phyloP scores from a whole-genome alignment of 1,140 invertebrate species.

The Sitobion miscanthi region DNA sequence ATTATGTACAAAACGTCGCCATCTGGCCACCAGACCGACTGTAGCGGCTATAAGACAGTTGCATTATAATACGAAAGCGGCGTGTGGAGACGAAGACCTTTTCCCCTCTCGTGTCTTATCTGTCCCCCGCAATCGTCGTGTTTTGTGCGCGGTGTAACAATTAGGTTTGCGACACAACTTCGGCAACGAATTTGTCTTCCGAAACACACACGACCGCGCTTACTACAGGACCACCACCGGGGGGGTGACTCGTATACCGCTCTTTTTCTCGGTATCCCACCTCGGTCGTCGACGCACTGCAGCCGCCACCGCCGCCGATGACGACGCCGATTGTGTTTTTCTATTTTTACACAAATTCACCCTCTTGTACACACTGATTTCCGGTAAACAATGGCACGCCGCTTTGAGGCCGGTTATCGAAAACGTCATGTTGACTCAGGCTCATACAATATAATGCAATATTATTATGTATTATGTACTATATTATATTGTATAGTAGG shows the following conservation, averaged over 20 bases:
- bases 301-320: neutral
- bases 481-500: neutral
- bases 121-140: conserved; percentile 21
- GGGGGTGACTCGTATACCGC: neutral
- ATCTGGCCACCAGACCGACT: conserved; percentile 27
- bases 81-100: neutral
- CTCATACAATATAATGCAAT: neutral
- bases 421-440: neutral
- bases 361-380: neutral
- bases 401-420: conserved; percentile 29
- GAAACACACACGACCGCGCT: neutral
- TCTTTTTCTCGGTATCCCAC: neutral
- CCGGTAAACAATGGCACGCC: conserved; percentile 16
- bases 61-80: neutral
- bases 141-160: conserved; percentile 25
- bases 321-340: neutral
- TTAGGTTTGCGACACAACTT: conserved; percentile 33
- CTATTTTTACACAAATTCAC: conserved; percentile 19
- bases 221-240: neutral
- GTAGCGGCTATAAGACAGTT: neutral
- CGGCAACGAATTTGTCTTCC: conserved; percentile 27
- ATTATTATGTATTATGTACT: neutral
- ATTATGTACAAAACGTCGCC: conserved; percentile 13
- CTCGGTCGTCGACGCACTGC: neutral
- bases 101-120: neutral